Base-by-base conservation (phyloP, 2,113 vertebrate species). In the Holacanthus passer region DNA sequence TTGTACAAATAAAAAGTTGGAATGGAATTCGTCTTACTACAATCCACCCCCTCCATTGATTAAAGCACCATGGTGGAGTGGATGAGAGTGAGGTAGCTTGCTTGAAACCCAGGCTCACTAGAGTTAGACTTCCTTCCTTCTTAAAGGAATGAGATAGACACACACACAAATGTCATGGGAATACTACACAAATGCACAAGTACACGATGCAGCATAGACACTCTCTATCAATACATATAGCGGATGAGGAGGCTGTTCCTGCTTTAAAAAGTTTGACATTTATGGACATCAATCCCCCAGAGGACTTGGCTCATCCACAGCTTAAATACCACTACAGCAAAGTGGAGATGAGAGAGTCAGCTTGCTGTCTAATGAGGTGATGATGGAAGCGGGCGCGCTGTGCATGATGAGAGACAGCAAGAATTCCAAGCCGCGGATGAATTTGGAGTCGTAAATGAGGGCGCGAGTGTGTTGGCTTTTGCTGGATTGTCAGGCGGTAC, bases 251-350 rank as follows among this genome's bases (percentile, higher is more conserved):
- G 59, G 39, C 37, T 20, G 55, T 24, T 84, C 11, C 58, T 70
- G 72, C 19, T 64, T 84, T 86, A 52, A 72, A 79, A 73, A 67
- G 52, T 75, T 63, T 87, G 79, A 84, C 70, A 83, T 85, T 81
- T 62, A 63, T 60, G 31, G 60, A 50, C 82, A 65, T 79, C 62
- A 74, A 14, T 80, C 32, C 77, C 35, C 80, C 37, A 13, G 64
- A 82, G 58, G 74, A 81, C 68, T 67, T 9, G 31, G 73, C 41
- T 50, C 56, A 81, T 82, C 62, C 63, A 24, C 56, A 10, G 53
- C 72, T 76, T 62, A 52, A 85, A 85, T 82, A 79, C 47, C 76
- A 73, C 39, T 31, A 70, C 3, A 72, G 68, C 37, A 48, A 72
- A 82, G 50, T 56, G 56, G 4, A 70, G 50, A 32, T 48, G 56